Evolutionary conservation across 2,888 invertebrate genomes (phyloP), one percentile per base, ranked within the genome.

Genomic region (Nineta flava): DNA sequence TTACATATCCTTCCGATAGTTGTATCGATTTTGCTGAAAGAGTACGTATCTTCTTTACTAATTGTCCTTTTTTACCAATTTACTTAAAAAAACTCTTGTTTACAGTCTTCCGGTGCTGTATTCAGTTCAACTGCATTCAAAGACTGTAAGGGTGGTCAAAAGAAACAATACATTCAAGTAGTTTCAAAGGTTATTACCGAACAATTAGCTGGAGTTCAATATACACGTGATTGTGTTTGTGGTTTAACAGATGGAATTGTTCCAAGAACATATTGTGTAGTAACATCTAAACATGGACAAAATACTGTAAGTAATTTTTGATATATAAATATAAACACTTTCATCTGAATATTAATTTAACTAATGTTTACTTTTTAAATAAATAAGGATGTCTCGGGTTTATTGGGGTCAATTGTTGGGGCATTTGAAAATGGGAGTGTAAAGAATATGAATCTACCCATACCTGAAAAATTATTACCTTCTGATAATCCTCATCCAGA

Each of bases 11-110:
- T 15, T 57, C 61, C 13, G 81, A 85, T 59, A 72, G 76, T 57
- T 88, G 87, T 64, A 72, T 78, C 34, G 77, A 78, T 52, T 78
- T 82, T 56, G 74, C 80, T 9, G 68, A 80, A 51, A 65, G 69
- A 50, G 81, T 83, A 58, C 74, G 75, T 69, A 52, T 15, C 2
- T 16, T n/a, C n/a, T n/a, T n/a, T n/a, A n/a, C n/a, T n/a, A n/a
- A 9, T 2, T 32, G 12, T 35, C 1, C 21, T n/a, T 31, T 10
- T 13, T 26, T 7, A 13, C 4, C 2, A 19, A 34, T 41, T 3
- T 12, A 49, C 6, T 13, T 49, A 43, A 45, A 26, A 26, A 3
- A 26, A 26, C 7, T 26, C 26, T 26, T 26, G 19, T 19, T 19
- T 19, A 5, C 26, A 26, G 26, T 26, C 26, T 26, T 26, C 26